Base-by-base conservation (phyloP, 92 coral and sea anemone species). In the Bergia puertoricense region DNA sequence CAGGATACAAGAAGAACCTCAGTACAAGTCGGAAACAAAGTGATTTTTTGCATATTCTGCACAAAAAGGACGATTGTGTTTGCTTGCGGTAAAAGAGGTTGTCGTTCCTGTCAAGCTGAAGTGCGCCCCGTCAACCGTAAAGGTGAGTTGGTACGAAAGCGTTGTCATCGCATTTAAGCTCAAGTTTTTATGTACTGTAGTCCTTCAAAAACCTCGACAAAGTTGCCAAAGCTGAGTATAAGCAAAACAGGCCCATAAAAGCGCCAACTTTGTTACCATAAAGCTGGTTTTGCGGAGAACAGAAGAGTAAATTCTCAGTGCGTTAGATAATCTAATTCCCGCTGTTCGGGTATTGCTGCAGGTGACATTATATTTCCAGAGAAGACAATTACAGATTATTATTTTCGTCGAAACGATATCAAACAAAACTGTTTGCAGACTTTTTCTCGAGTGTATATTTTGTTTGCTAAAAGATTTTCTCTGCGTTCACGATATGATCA, bases 341-440 rank as follows among this genome's bases (percentile, higher is more conserved):
- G 87, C 87, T 84, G 87, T 30, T 84, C 87, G 45, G 13, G 54
- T 23, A 30, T 48, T 84, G 79, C 79, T 84, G 79, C 87, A 84
- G 87, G 87, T 84, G 87, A 84, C 79, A 66, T 41, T 44, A 42
- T 42, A 65, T 57, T 40, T 68, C 72, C 76, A 42, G 59, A 69
- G 65, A 69, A 23, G 67, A 84, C 79, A 84, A 84, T 84, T 71
- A 51, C 56, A 45, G 23, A 71, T 15, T 45, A 84, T 84, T 71
- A 44, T 15, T 48, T 44, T 23, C 39, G 71, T 84, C 66, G 78
- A 84, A 84, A 48, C 8, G 14, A 84, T 71, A 84, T 84, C 87
- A 84, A 84, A 84, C 79, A 84, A 71, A 75, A 30, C 44, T 84
- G 69, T 84, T 84, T 84, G 87, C 87, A 72, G 87, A 84, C 79